Evolutionary conservation across 2,888 invertebrate species (phyloP).

Genomic region (Gandaritis pyraliata): DNA sequence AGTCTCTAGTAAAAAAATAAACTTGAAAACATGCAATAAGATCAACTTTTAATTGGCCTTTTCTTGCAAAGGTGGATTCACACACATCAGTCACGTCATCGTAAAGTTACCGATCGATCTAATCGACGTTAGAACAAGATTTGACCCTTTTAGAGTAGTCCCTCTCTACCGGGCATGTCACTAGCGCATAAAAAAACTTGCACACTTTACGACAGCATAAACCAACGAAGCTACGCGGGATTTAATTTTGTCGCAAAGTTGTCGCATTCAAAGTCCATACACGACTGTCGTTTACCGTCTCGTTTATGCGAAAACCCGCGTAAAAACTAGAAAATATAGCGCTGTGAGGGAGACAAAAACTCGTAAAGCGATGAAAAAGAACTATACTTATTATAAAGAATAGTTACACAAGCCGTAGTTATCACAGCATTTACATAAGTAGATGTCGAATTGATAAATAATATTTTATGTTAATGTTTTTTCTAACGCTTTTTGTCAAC

Average conservation of each 20-base stretch:
- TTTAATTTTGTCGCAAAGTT: conserved; percentile 33
- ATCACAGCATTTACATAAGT: background rate
- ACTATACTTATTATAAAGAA: background rate
- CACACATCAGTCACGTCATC: too few relatives aligned
- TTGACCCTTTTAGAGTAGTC: too few relatives aligned
- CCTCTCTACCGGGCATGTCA: too few relatives aligned
- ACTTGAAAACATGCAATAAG: too few relatives aligned
- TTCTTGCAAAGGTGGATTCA: too few relatives aligned
- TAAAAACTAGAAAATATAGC: conserved; percentile 26
- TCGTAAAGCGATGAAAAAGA: conserved; percentile 10
- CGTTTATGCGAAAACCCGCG: conserved; percentile 29
- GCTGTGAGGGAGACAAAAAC: conserved; percentile 10
- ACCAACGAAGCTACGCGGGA: conserved; percentile 19
- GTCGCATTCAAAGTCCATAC: conserved; percentile 33
- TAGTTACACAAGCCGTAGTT: background rate
- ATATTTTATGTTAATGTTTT: too few relatives aligned
- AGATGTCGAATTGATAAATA: too few relatives aligned
- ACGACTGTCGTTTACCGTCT: conserved; percentile 23
- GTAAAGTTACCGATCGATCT: too few relatives aligned
- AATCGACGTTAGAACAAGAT: too few relatives aligned
- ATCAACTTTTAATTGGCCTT: too few relatives aligned
- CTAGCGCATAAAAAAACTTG: background rate
- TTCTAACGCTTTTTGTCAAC: too few relatives aligned
- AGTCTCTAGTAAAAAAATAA: too few relatives aligned
- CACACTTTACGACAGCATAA: conserved; percentile 29